Evolutionary conservation across 2,797 vertebrate species (phyloP), one percentile per base, ranked within the genome.

Genomic region (Hephaestus fuliginosus): DNA sequence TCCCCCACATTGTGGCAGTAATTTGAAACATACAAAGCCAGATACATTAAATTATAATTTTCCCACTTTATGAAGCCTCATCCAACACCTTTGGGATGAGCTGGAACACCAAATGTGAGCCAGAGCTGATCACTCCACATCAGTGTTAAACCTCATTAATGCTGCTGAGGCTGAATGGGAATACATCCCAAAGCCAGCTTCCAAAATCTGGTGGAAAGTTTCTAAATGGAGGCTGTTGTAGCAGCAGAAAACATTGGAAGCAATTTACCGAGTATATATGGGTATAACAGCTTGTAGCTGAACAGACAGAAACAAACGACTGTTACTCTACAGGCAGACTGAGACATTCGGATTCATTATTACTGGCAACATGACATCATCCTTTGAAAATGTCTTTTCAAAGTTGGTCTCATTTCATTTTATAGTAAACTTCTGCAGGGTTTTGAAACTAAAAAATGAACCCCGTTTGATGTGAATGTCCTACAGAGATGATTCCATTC

Each of bases 391-490:
- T 4, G 57, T 41, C 17, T n/a, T 60, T 49, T 56, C 18, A 46
- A 55, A 55, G n/a, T 52, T 7, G 33, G 10, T 46, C 17, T 55
- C 9, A 13, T 51, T 7, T 57, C 8, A 55, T 72, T 74, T 73
- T 9, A 28, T 6, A 25, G 28, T 60, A 10, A 12, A 43, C 57
- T 57, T 78, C 76, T 44, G 61, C 66, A 57, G 52, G 17, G 10
- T 70, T 78, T 73, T 48, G 43, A 67, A 78, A n/a, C 72, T 65
- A 20, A 5, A 33, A 72, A 68, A 66, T 55, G 80, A 84, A 25
- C 36, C 74, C 62, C 20, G 74, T 3, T n/a, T 18, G 51, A 74
- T 30, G 11, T 0, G 28, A 81, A 74, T 20, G 76, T 77, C 76
- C 74, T 1, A 8, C 58, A 62, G 63, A 68, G 70, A 60, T n/a